Base-by-base conservation (phyloP, 2,888 invertebrate species). In the Caenorhabditis sp. region DNA sequence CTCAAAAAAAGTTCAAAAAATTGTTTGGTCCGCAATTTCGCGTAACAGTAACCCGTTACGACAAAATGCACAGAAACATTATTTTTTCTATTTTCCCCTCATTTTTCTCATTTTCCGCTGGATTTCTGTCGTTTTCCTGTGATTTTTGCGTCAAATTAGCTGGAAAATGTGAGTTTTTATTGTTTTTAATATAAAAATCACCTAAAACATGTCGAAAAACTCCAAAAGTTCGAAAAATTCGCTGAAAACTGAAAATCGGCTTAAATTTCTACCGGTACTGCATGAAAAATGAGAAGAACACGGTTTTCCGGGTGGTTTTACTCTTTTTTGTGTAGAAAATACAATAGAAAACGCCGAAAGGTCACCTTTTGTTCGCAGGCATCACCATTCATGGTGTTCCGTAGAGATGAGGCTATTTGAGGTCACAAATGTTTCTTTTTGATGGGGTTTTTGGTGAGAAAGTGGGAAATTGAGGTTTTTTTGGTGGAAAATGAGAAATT, bases 311-410 rank as follows among this genome's bases (percentile, higher is more conserved):
- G 18, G 24, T 18, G 9, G 11, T 13, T 6, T 51, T 24, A 2
- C n/a, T 6, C 55, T 56, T 56, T 56, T 58, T 35, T 58, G 58
- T 58, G 18, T 9, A 6, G n/a, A 6, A 13, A 28, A 58, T 58
- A 35, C 58, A 37, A 58, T n/a, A 58, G 58, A 58, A 58, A 58
- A 37, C 24, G 51, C 13, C 9, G 51, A 24, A 51, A 51, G 51
- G 58, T 58, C 58, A 37, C 26, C 58, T 58, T 37, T 58, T 58
- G 58, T 58, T 2, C 20, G 11, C 26, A 11, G 8, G 26, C 9
- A 26, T 9, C 40, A 40, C n/a, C n/a, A 3, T 24, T 26, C 51
- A 18, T 53, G 15, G 26, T 53, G 15, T 53, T 53, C 40, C 53
- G n/a, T 26, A 24, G n/a, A 13, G 11, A 3, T 2, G 50, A 20